Base-by-base conservation (phyloP, 2,797 vertebrate species). In the Borostomias antarcticus region DNA sequence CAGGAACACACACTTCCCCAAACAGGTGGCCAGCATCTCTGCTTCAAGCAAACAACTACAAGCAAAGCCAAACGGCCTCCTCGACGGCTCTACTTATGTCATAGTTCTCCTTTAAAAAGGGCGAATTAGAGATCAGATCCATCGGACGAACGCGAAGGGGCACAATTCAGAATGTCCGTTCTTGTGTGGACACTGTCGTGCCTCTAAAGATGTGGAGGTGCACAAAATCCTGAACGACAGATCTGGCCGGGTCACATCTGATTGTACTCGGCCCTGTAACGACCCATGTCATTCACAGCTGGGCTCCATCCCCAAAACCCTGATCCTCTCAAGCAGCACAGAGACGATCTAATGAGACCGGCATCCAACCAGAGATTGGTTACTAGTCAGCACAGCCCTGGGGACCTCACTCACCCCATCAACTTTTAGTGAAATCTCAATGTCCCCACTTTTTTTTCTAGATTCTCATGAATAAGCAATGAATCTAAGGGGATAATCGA, bases 301-400 rank as follows among this genome's bases (percentile, higher is more conserved):
- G 59, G 28, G 54, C 61, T 58, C 52, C 37, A 21, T 50, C 58
- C 57, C 30, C 56, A 56, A 40, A 57, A 29, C 63, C 7, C 51
- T 65, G 37, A 74, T 75, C 64, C 68, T 67, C 61, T 74, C 70
- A 64, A 50, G 50, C 73, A 65, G 37, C 35, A 19, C 15, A 54
- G 13, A 37, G 17, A n/a, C n/a, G 25, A 28, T 15, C 23, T 52
- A 57, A 68, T 60, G 47, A 72, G 33, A 59, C 56, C 11, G 9
- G 9, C 3, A 33, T 45, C 37, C 19, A 43, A 51, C 11, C 28
- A 51, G 9, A 69, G 35, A 33, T 70, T 65, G 69, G n/a, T 45
- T 51, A 15, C 21, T 68, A n/a, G 0, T 29, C 35, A 62, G 28
- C 4, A 9, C 19, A 2, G 63, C 45, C 61, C 53, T 75, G 53